Evolutionary conservation across 2,797 vertebrate genomes (phyloP), one percentile per base, ranked within the genome.

Genomic region (Podarcis lilfordi): DNA sequence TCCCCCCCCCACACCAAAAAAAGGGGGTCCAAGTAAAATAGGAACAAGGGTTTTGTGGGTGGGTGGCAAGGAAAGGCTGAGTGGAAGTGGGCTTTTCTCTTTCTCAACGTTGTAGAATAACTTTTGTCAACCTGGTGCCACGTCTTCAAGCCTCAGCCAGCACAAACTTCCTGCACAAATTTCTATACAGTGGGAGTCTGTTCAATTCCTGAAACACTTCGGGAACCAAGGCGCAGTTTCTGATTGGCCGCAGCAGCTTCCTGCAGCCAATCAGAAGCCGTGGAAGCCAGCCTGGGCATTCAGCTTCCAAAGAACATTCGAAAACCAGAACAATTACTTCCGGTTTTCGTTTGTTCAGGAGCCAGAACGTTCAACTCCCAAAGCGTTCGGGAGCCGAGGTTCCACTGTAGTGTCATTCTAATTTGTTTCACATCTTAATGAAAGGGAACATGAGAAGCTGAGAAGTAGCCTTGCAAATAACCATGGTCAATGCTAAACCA

Each of bases 41-140:
- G 45, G 86, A 82, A 8, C 5, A 32, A 27, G 72, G 27, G 7
- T 40, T 35, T 0, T 0, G 55, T 66, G 8, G 0, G 0, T 4
- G 21, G 17, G 4, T 7, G 9, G 23, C 32, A 0, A 0, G 1
- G n/a, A 45, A 1, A 1, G 29, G 7, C 76, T 6, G 1, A 17
- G 3, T 15, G 32, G 4, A 8, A 19, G 66, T 61, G 50, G 21
- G 59, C 29, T 72, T 0, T 0, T 61, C 85, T 37, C 45, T 37
- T 35, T 35, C 43, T 29, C 4, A 7, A 37, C 5, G 7, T 43
- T 40, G 72, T 68, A 68, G 27, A 9, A 61, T 0, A 61, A 10
- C 32, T 32, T 27, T 37, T 1, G 8, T 32, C 32, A 37, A 19
- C 72, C 35, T 35, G 19, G 19, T 61, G 59, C 55, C 17, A 19